A percentile compares a stretch with the other conserved stretches of the same genome.
phyloP scores from a whole-genome alignment of 2,113 vertebrate genomes.

The Rhea americana region DNA sequence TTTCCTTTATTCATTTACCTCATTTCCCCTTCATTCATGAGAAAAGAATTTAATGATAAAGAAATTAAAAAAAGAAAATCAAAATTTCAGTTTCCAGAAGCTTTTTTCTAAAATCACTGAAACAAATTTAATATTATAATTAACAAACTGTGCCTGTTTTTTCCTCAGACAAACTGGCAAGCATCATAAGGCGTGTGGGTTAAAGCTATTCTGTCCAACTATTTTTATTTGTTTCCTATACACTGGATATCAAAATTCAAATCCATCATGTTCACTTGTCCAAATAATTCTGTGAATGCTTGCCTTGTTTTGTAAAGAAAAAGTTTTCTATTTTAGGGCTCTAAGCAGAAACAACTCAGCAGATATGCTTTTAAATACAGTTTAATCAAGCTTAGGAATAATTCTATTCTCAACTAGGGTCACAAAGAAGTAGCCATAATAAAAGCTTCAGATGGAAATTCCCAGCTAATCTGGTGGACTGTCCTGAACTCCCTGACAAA shows the following conservation, averaged over 20 bases:
- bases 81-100: not conserved
- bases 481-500: not conserved
- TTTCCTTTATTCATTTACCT: slow-evolving; percentile 31
- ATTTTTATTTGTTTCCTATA: not conserved
- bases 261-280: not conserved
- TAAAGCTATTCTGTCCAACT: not conserved
- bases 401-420: not conserved
- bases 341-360: not conserved
- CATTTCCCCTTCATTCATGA: slow-evolving; percentile 11
- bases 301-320: not conserved
- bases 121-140: not conserved
- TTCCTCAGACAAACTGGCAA: not conserved
- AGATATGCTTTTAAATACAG: not conserved
- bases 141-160: not conserved
- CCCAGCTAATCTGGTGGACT: not conserved
- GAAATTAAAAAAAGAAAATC: not conserved
- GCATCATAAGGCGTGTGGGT: not conserved
- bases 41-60: not conserved
- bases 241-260: not conserved
- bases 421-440: not conserved
- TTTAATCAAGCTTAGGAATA: not conserved
- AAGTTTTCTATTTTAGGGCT: not conserved
- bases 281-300: not conserved
- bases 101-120: not conserved
- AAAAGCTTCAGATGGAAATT: not conserved